Evolutionary conservation across 2,113 vertebrate species (phyloP), one percentile per base, ranked within the genome.

Genomic region (Rhagologus leucostigma): DNA sequence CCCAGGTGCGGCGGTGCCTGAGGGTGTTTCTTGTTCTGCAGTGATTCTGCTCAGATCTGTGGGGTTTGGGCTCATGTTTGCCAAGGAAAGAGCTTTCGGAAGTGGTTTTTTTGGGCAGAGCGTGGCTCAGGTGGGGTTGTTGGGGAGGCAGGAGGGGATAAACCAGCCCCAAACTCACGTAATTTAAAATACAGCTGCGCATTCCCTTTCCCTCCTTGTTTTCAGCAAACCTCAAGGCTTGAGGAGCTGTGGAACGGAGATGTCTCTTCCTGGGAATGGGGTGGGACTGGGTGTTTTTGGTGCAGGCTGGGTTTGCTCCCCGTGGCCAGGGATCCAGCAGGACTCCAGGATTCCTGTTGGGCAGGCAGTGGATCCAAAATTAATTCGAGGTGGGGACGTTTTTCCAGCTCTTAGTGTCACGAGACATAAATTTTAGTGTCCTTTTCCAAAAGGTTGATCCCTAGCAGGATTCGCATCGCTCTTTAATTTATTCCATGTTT

Each of bases 41-140:
- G 13, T 5, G 33, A 8, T 59, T 35, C 19, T 16, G 46, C 63
- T 42, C 11, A 5, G 6, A 10, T 9, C 46, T 33, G 14, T 0
- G 9, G 8, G 22, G 16, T 5, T 74, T 50, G 33, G 29, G 37
- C 27, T 86, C 5, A 0, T 2, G 1, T n/a, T 8, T 6, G 62
- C 64, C 14, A 21, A 67, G 30, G 7, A 42, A 78, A 32, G 20
- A 17, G 27, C 33, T 74, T 55, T 29, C 55, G 39, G 60, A 62
- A 35, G 26, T 1, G 7, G 7, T 50, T 52, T 52, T 23, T 56
- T 42, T 26, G 49, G 46, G 65, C 18, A 67, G 33, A 41, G n/a
- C 11, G 7, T 3, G 11, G 49, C 15, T 80, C 42, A 10, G n/a
- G 13, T 16, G 60, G 27, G 16, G 49, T 3, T 69, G 33, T 18